Evolutionary conservation across 2,113 vertebrate species (phyloP).

Genomic region (Tenebrosternarchus preto): DNA sequence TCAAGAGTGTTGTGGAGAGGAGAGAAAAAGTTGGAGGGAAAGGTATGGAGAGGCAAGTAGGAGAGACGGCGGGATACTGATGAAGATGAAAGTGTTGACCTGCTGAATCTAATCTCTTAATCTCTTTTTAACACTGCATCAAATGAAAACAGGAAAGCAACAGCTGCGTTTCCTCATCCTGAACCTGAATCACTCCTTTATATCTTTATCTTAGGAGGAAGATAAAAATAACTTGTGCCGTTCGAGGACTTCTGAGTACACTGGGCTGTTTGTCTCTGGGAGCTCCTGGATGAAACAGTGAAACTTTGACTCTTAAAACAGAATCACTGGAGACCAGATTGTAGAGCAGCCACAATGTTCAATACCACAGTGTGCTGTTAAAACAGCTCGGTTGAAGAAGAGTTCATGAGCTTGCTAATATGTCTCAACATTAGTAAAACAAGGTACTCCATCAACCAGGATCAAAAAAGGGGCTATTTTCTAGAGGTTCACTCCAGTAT

Average conservation of each 20-base stretch:
- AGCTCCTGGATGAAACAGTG: not conserved
- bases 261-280: conserved; percentile 10
- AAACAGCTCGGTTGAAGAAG: not conserved
- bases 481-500: no score
- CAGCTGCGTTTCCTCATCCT: conserved; percentile 45
- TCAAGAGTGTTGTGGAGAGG: not conserved
- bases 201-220: conserved; percentile 40
- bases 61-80: not conserved
- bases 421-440: not conserved
- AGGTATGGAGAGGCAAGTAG: no score
- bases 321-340: not conserved
- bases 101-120: conserved; percentile 43
- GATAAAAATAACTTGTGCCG: conserved; percentile 47
- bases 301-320: not conserved
- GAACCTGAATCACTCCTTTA: conserved; percentile 41
- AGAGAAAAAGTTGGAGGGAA: not conserved
- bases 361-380: not conserved
- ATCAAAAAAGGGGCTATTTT: no score
- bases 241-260: not conserved
- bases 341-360: not conserved
- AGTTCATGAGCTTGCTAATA: not conserved
- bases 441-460: no score
- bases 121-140: conserved; percentile 44
- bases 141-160: conserved; percentile 53
- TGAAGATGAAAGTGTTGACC: conserved; percentile 44